Evolutionary conservation across 2,113 vertebrate species (phyloP).

Genomic region (Heliornis fulica): DNA sequence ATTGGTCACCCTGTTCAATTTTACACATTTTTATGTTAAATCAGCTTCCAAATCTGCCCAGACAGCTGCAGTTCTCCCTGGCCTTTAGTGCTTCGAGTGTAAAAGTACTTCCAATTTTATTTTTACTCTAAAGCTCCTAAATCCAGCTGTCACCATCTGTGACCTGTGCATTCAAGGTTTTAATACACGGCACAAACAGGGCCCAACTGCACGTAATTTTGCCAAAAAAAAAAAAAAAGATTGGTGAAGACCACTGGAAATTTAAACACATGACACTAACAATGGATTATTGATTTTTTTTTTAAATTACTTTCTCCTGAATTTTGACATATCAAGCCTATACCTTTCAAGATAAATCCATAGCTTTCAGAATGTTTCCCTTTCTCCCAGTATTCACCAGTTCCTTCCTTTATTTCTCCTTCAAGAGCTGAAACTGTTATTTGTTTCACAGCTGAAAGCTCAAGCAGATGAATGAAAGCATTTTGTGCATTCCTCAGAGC

Average conservation of each 20-base stretch:
- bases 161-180: accelerated
- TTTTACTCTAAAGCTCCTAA: background rate
- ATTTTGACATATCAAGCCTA: background rate
- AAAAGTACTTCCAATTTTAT: too few species aligned
- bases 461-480: background rate
- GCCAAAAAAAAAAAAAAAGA: too few species aligned
- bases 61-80: background rate
- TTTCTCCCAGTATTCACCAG: background rate
- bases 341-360: background rate
- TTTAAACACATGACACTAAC: background rate
- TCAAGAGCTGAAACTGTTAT: background rate
- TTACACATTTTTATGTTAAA: accelerated
- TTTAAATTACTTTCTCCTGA: accelerated
- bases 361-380: background rate
- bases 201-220: background rate
- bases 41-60: background rate
- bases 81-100: accelerated
- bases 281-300: accelerated
- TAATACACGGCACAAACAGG: background rate
- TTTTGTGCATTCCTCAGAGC: background rate
- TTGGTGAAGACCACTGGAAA: background rate
- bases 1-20: accelerated
- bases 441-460: background rate
- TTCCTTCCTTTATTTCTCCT: background rate
- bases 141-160: background rate